These are phyloP conservation scores for Carassius auratus DNA, from an alignment of 2,113 vertebrate species.

Conservation along the genomic window DNA sequence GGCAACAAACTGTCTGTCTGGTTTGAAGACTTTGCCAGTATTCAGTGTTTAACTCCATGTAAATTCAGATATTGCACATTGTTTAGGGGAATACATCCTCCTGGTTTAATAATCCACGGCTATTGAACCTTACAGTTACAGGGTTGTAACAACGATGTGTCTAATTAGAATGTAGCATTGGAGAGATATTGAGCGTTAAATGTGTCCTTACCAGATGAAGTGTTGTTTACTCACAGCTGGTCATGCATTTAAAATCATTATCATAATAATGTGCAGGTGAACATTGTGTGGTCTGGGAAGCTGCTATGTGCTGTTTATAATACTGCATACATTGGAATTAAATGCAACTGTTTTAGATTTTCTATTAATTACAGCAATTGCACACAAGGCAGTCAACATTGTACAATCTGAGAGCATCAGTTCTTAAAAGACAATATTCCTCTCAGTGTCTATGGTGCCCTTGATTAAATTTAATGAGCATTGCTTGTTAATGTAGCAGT, in stretches of 20 bases:
- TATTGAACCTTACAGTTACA: background rate
- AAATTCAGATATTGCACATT: background rate
- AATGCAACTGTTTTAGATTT: background rate
- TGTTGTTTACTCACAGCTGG: slow-evolving; percentile 48
- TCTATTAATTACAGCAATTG: background rate
- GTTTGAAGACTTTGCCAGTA: background rate
- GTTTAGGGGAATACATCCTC: background rate
- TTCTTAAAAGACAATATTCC: background rate
- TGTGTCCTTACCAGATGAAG: slow-evolving; percentile 35
- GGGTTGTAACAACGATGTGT: background rate
- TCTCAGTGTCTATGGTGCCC: background rate
- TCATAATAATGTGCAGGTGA: slow-evolving; percentile 41
- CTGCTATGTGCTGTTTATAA: background rate
- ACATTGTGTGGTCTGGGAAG: slow-evolving; percentile 30
- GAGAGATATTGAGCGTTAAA: slow-evolving; percentile 43
- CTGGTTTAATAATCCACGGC: background rate
- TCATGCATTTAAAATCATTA: slow-evolving; percentile 56
- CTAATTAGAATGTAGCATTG: slow-evolving; percentile 29
- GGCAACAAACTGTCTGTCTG: background rate
- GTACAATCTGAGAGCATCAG: background rate
- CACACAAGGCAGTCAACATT: background rate
- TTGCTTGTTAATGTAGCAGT: background rate
- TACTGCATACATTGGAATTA: background rate
- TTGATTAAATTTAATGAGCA: slow-evolving; percentile 2
- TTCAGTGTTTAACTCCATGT: background rate